Evolutionary conservation across 2,113 vertebrate species (phyloP).

Genomic region (Syngnathus scovelli): DNA sequence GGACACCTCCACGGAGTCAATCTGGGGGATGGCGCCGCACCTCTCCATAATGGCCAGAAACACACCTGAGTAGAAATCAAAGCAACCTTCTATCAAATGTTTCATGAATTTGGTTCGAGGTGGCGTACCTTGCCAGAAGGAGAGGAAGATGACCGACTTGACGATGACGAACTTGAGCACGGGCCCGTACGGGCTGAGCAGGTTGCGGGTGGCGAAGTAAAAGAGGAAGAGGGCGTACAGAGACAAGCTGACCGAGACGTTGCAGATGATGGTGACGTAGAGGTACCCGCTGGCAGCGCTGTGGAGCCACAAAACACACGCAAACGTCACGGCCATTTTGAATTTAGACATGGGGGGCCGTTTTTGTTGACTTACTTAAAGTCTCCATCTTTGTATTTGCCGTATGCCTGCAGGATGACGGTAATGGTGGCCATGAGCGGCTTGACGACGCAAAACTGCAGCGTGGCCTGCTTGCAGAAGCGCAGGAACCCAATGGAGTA

Average conservation of each 20-base stretch:
- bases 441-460: conserved; percentile 99
- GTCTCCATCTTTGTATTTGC: conserved; percentile 94
- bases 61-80: conserved; percentile 74
- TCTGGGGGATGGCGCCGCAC: conserved; percentile 93
- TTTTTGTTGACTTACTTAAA: conserved; percentile 80
- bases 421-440: conserved; percentile 92
- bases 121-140: conserved; percentile 92
- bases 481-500: conserved; percentile 94
- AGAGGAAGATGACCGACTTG: conserved; percentile 97
- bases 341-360: no score
- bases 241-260: conserved; percentile 92
- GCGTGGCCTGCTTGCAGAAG: conserved; percentile 96
- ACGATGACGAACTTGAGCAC: conserved; percentile 98
- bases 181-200: conserved; percentile 90
- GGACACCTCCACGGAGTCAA: conserved; percentile 78
- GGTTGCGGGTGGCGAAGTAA: conserved; percentile 86
- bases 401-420: conserved; percentile 89
- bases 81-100: not conserved
- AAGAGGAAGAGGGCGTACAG: conserved; percentile 96
- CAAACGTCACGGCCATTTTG: no score
- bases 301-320: conserved; percentile 12
- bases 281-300: conserved; percentile 91
- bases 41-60: conserved; percentile 95
- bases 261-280: conserved; percentile 93
- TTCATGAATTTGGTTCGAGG: not conserved